Evolutionary conservation across 2,888 invertebrate species (phyloP), one percentile per base, ranked within the genome.

Genomic region (Ornithoptera alexandrae): DNA sequence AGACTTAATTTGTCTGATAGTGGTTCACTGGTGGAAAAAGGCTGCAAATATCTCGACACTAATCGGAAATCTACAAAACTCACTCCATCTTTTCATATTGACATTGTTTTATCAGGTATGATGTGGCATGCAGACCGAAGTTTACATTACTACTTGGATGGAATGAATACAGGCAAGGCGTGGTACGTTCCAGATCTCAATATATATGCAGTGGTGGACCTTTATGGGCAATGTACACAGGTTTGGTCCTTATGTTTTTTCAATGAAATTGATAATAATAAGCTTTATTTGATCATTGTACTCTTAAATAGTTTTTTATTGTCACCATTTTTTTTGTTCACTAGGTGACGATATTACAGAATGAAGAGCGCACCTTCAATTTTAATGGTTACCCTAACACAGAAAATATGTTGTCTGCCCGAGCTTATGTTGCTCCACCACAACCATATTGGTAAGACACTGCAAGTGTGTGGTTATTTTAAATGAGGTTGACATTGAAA

Each of bases 191-290:
- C 96, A 5, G 96, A 96, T 72, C 90, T 94, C 56, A 97, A 96
- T 85, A 95, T 98, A 68, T 98, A 97, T 90, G 98, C 98, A 2
- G 98, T 98, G n/a, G 95, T 98, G 65, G 98, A 98, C 91, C 93
- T 98, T 66, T 98, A 98, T 81, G 98, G 98, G 0, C 97, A 97
- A 83, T 98, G 98, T 86, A 97, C 98, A 1, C 97, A 98, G 94
- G 98, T 98, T 12, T 6, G 22, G 3, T 22, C 22, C 24, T 58
- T 10, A 22, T 22, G 15, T 22, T 22, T 58, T 58, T 58, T 58
- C 22, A 58, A 15, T 22, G 53, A 53, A 58, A 10, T 58, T 22
- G n/a, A 12, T 58, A 22, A 20, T n/a, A 18, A 10, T 20, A 24
- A n/a, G 3, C 17, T 58, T 15, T 7, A 10, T 58, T 46, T 46